Evolutionary conservation across 2,113 vertebrate species (phyloP).

Genomic region (Misgurnus anguillicaudatus): DNA sequence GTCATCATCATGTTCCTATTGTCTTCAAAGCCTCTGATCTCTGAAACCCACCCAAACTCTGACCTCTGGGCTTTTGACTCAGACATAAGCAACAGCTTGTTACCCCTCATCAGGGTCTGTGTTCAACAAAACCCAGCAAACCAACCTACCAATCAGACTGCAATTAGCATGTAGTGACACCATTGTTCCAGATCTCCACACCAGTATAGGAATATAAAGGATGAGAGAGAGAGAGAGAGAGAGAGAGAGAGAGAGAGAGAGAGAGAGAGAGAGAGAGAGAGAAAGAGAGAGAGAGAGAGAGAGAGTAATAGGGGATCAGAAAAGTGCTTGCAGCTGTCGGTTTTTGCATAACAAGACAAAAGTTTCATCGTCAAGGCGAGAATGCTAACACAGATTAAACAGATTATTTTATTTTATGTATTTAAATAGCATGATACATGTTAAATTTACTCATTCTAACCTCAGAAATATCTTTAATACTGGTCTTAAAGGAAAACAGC

Average conservation of each 20-base stretch:
- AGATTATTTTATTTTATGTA: too few species aligned
- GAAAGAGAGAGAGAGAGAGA: not conserved
- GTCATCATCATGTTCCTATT: conserved; percentile 42
- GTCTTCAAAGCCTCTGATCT: conserved; percentile 44
- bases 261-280: not conserved
- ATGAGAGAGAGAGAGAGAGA: not conserved
- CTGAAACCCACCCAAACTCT: conserved; percentile 37
- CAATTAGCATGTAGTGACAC: conserved; percentile 35
- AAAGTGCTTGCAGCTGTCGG: conserved; percentile 13
- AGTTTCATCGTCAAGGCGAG: conserved; percentile 7
- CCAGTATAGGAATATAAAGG: conserved; percentile 16
- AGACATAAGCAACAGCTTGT: conserved; percentile 29
- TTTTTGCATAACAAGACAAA: not conserved
- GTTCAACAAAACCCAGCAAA: conserved; percentile 25
- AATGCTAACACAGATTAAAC: conserved; percentile 4
- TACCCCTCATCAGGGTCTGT: conserved; percentile 37
- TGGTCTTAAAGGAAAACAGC: too few species aligned
- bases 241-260: not conserved
- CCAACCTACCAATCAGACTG: conserved; percentile 26
- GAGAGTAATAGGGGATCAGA: conserved; percentile 20
- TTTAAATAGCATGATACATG: too few species aligned
- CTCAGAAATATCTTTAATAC: too few species aligned
- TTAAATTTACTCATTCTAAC: too few species aligned
- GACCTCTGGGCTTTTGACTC: conserved; percentile 40
- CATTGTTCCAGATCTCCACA: conserved; percentile 20